Conservation (phyloP, 1,140 invertebrate genomes). For the Leguminivora glycinivorella region DNA sequence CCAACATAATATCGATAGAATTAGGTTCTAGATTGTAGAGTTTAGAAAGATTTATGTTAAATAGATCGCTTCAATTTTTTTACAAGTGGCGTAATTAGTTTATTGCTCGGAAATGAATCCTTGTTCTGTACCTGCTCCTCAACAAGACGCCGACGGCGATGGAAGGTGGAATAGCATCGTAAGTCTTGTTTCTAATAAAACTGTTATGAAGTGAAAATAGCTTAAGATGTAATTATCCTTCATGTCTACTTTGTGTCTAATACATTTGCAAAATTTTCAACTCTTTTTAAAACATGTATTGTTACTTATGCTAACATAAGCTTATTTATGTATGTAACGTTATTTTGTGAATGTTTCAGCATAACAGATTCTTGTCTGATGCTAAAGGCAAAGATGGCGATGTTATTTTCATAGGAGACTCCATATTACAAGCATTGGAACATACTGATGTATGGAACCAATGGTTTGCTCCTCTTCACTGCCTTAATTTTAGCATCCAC, state of each 20-base stretch:
- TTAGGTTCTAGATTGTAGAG: background rate
- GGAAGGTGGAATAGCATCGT: conserved; percentile 85
- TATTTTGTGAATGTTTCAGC: conserved; percentile 80
- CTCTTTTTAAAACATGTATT: background rate
- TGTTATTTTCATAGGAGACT: conserved; percentile 94
- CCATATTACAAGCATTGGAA: conserved; percentile 87
- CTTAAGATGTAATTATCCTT: background rate
- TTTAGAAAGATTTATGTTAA: background rate
- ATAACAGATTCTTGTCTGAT: conserved; percentile 89
- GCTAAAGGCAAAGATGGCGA: conserved; percentile 92
- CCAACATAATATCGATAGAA: background rate
- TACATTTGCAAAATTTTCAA: background rate
- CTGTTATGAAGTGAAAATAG: background rate
- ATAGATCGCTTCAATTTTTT: background rate
- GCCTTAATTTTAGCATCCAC: conserved; percentile 94
- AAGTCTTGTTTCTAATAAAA: conserved; percentile 45
- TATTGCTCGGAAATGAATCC: conserved; percentile 72
- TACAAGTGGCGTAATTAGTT: conserved; percentile 37
- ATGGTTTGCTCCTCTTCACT: conserved; percentile 92
- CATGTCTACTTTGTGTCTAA: background rate
- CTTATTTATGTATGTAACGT: conserved; percentile 22
- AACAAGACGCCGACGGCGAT: conserved; percentile 83
- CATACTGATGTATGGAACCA: conserved; percentile 91
- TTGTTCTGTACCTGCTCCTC: conserved; percentile 80
- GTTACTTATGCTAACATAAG: background rate